A percentile compares a stretch with the other conserved stretches of the same genome.
Evolutionary conservation across 2,113 vertebrate species (phyloP).

Genomic region (Hippocampus guttulatus): DNA sequence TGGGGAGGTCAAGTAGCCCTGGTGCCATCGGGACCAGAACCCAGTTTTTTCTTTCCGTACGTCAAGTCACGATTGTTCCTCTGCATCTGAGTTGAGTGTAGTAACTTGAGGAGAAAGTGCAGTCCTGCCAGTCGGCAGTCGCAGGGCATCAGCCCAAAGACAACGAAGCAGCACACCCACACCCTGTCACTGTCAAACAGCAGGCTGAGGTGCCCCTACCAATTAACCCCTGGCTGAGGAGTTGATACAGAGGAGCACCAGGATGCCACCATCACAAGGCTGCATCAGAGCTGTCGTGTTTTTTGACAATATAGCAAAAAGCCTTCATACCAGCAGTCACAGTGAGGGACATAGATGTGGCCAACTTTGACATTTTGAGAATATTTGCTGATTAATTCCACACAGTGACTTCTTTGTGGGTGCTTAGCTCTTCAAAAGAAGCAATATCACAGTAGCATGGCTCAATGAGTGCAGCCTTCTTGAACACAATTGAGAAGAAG

Average conservation of each 20-base stretch:
- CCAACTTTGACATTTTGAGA: conserved; percentile 41
- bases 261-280: conserved; percentile 23
- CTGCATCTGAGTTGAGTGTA: too few relatives aligned
- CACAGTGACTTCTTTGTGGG: conserved; percentile 31
- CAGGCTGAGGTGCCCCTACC: conserved; percentile 45
- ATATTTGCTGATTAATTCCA: conserved; percentile 32
- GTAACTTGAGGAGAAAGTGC: not conserved
- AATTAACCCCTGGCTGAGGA: conserved; percentile 54
- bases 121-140: conserved; percentile 46
- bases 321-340: conserved; percentile 13
- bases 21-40: conserved; percentile 15
- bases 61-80: conserved; percentile 21
- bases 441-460: conserved; percentile 46
- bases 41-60: conserved; percentile 4
- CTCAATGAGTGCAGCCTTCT: conserved; percentile 41
- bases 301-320: conserved; percentile 17
- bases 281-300: conserved; percentile 22
- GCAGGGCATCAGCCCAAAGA: conserved; percentile 32
- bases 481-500: conserved; percentile 41
- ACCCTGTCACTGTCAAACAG: conserved; percentile 44
- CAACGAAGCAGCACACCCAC: conserved; percentile 49
- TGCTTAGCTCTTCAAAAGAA: conserved; percentile 34
- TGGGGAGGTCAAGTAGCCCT: conserved; percentile 7
- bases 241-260: conserved; percentile 25
- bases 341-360: conserved; percentile 24